Evolutionary conservation across 2,888 invertebrate species (phyloP), one percentile per base, ranked within the genome.

Genomic region (Catonia carolina): DNA sequence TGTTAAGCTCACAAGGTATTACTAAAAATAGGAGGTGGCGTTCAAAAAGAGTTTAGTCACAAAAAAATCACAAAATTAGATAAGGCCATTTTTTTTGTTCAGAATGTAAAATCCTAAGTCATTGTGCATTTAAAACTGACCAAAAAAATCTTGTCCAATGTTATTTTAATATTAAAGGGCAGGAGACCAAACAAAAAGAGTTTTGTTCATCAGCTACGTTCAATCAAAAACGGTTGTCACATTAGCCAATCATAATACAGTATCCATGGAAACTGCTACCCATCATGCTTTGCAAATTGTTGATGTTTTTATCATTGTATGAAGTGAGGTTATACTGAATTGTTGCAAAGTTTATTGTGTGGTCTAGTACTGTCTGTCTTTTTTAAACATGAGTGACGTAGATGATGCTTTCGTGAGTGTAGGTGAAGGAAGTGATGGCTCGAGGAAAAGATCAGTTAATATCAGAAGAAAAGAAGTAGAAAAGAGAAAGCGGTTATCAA

Each of bases 71-170:
- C n/a, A n/a, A n/a, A n/a, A n/a, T n/a, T n/a, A n/a, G n/a, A n/a
- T n/a, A n/a, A n/a, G n/a, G n/a, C n/a, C n/a, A n/a, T n/a, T n/a
- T n/a, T n/a, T n/a, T n/a, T n/a, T n/a, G n/a, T n/a, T n/a, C n/a
- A n/a, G n/a, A n/a, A n/a, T n/a, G n/a, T n/a, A n/a, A n/a, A n/a
- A n/a, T n/a, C n/a, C n/a, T n/a, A n/a, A n/a, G n/a, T n/a, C n/a
- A n/a, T n/a, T n/a, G n/a, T n/a, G n/a, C n/a, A n/a, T n/a, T n/a
- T n/a, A n/a, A n/a, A n/a, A n/a, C n/a, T n/a, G n/a, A n/a, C n/a
- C n/a, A n/a, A 20, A 49, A 39, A 51, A 22, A 49, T 3, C n/a
- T 18, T 5, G 3, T 55, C 23, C 22, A 48, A 22, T 55, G 10
- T 22, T 41, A n/a, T 37, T 20, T 33, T 5, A 50, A 12, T 4